phyloP scores from a whole-genome alignment of 2,113 vertebrate genomes.

The Archocentrus centrarchus region DNA sequence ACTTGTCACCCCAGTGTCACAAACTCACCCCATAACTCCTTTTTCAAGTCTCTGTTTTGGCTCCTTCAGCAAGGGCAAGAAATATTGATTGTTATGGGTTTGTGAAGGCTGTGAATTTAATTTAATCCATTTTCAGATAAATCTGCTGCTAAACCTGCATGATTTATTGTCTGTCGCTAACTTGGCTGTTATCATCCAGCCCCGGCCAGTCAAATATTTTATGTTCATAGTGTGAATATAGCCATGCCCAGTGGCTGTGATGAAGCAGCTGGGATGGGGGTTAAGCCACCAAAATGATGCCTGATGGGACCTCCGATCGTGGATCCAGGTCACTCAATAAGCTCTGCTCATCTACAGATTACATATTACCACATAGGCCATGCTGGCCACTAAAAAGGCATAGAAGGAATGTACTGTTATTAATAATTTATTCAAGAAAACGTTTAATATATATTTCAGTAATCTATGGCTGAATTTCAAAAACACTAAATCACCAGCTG shows the following conservation, averaged over 20 bases:
- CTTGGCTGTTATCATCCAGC: conserved; percentile 12
- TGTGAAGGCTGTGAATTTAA: conserved; percentile 20
- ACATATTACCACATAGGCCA: neutral
- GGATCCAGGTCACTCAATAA: conserved; percentile 48
- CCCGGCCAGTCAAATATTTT: neutral
- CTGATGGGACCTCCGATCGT: conserved; percentile 16
- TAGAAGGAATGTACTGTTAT: neutral
- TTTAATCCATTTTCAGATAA: conserved; percentile 32
- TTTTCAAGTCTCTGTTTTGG: conserved; percentile 19
- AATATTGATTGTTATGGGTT: conserved; percentile 44
- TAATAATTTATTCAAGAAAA: neutral
- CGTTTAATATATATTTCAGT: neutral
- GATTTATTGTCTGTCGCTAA: conserved; percentile 49
- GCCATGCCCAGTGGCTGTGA: neutral
- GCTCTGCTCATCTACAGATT: conserved; percentile 30
- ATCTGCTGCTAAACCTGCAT: conserved; percentile 26
- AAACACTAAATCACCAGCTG: conserved; percentile 4
- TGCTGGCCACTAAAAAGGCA: neutral
- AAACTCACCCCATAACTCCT: neutral
- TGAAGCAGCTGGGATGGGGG: conserved; percentile 22
- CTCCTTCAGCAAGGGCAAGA: conserved; percentile 27
- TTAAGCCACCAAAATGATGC: conserved; percentile 32
- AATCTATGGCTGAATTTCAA: neutral
- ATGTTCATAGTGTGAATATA: conserved; percentile 12
- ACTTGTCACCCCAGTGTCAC: neutral